phyloP scores from a whole-genome alignment of 1,140 invertebrate species.

The Nixonia krombeini region DNA sequence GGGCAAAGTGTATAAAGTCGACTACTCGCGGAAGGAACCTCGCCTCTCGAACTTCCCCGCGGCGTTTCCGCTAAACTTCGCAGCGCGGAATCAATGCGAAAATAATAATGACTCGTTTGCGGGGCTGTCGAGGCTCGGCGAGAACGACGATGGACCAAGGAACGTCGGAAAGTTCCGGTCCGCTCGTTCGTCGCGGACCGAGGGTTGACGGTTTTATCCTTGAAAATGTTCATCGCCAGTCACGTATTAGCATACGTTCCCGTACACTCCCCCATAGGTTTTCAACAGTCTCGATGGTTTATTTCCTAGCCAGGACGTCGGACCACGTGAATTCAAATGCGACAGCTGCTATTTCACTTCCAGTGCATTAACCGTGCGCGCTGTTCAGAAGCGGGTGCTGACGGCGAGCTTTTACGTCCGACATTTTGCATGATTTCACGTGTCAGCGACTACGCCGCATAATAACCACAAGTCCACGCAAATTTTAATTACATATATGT shows the following conservation, averaged over 20 bases:
- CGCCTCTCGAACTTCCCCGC: too few relatives aligned
- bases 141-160: too few relatives aligned
- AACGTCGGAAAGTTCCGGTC: too few relatives aligned
- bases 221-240: conserved; percentile 14
- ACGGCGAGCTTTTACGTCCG: conserved; percentile 56
- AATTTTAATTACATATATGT: conserved; percentile 63
- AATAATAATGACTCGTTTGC: too few relatives aligned
- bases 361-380: conserved; percentile 56
- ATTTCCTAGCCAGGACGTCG: conserved; percentile 33
- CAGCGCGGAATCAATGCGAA: too few relatives aligned
- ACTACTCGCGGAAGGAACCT: neutral
- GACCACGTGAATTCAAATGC: conserved; percentile 53
- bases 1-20: neutral
- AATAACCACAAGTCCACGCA: conserved; percentile 55
- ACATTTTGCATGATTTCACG: conserved; percentile 64
- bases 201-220: conserved; percentile 9
- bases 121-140: too few relatives aligned
- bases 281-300: conserved; percentile 42
- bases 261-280: conserved; percentile 30
- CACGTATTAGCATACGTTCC: conserved; percentile 36
- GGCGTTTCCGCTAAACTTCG: too few relatives aligned
- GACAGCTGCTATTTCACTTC: conserved; percentile 63
- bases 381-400: conserved; percentile 53
- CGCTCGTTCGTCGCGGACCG: too few relatives aligned
- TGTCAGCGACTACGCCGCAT: conserved; percentile 57